Evolutionary conservation across 2,797 vertebrate genomes (phyloP).

Genomic region (Alosa sapidissima): DNA sequence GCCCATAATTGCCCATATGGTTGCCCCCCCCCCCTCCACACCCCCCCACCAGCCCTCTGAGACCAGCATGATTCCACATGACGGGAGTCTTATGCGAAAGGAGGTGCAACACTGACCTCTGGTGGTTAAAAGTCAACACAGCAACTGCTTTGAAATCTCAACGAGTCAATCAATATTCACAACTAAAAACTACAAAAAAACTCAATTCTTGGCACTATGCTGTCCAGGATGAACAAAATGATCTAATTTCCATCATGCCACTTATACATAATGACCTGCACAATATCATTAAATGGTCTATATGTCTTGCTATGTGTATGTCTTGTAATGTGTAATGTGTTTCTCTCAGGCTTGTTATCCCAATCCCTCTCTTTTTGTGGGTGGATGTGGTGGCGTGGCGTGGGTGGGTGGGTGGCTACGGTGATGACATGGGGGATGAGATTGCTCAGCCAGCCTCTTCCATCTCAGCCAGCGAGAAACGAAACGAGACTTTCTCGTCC

Average conservation of each 20-base stretch:
- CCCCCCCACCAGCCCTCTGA: not conserved
- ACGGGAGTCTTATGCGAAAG: constrained; percentile 22
- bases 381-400: not conserved
- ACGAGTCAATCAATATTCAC: not conserved
- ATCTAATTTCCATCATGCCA: not conserved
- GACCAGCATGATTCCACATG: not conserved
- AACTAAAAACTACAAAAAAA: constrained; percentile 9
- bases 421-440: constrained; percentile 66
- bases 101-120: constrained; percentile 65
- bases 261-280: not conserved
- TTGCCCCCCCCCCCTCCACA: not conserved
- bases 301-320: not conserved
- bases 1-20: constrained; percentile 14
- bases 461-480: constrained; percentile 35
- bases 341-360: not conserved
- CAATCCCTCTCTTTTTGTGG: not conserved
- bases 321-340: not conserved
- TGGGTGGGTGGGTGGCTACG: constrained; percentile 42
- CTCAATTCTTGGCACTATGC: not conserved
- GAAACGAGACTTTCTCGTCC: constrained; percentile 52
- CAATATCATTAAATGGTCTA: not conserved
- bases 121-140: constrained; percentile 46
- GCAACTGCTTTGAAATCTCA: constrained; percentile 27
- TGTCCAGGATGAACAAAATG: not conserved
- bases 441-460: constrained; percentile 38